phyloP scores from a whole-genome alignment of 2,888 invertebrate genomes.

The Lathronympha strigana region DNA sequence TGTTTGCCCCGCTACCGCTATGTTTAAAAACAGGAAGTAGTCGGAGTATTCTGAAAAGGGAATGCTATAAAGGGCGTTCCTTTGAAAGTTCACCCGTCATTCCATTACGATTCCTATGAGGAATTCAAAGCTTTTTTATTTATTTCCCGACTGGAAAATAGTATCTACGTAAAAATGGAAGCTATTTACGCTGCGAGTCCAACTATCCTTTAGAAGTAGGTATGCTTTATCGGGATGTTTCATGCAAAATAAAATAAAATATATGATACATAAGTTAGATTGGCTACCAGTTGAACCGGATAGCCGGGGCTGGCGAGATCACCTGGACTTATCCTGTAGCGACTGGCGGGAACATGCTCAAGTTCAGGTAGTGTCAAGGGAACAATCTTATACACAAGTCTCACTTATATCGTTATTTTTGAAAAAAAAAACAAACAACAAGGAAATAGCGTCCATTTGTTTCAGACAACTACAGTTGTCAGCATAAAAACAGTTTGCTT shows the following conservation, averaged over 20 bases:
- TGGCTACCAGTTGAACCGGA: too few relatives aligned
- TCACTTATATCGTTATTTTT: not conserved
- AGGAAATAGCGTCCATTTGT: not conserved
- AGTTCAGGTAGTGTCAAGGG: too few relatives aligned
- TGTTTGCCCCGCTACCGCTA: constrained; percentile 21
- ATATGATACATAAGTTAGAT: too few relatives aligned
- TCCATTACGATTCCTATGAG: constrained; percentile 14
- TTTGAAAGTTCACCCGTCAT: constrained; percentile 16
- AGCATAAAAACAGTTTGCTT: constrained; percentile 4
- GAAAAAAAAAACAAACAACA: not conserved
- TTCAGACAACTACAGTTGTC: not conserved
- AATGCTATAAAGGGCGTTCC: constrained; percentile 8
- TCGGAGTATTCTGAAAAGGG: not conserved
- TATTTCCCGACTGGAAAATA: not conserved
- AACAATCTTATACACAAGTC: not conserved
- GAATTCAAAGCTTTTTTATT: constrained; percentile 6
- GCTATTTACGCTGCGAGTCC: not conserved
- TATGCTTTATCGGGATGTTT: not conserved
- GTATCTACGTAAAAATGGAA: not conserved
- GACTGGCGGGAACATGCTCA: too few relatives aligned
- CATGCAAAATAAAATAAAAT: too few relatives aligned
- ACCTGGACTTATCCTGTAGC: too few relatives aligned
- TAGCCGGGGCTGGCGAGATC: too few relatives aligned
- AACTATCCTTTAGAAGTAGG: not conserved
- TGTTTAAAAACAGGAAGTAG: constrained; percentile 30